Evolutionary conservation across 2,797 vertebrate species (phyloP).

Genomic region (Natrix natrix): DNA sequence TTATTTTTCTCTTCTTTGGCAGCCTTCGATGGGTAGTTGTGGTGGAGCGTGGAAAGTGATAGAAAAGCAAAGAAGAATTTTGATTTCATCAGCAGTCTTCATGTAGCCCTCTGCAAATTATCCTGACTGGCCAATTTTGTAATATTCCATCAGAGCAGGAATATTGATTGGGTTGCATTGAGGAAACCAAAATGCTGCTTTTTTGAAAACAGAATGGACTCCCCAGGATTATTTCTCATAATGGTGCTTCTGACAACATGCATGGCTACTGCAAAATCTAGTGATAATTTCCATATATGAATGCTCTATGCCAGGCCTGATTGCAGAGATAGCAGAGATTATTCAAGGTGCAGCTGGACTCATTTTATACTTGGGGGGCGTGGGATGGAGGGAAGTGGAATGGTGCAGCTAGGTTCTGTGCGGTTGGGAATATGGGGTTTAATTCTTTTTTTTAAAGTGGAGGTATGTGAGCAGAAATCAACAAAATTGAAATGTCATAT

Average conservation of each 20-base stretch:
- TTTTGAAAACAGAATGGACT: not conserved
- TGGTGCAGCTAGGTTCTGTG: not conserved
- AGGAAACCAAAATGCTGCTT: not conserved
- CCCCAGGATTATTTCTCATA: not conserved
- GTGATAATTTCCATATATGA: not conserved
- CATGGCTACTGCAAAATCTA: not conserved
- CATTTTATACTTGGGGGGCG: not conserved
- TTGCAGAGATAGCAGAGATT: not conserved
- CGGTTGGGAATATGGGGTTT: not conserved
- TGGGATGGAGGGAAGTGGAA: not conserved
- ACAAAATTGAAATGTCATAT: not conserved
- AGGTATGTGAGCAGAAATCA: not conserved
- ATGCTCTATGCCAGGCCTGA: not conserved
- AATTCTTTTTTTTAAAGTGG: not conserved
- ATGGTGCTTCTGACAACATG: not conserved
- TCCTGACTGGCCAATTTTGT: not conserved
- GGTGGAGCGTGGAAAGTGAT: not conserved
- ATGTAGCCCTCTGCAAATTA: not conserved
- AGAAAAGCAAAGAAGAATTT: not conserved
- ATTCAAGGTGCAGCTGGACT: not conserved
- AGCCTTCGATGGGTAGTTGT: not conserved
- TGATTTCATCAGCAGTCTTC: not conserved
- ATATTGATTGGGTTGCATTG: not conserved
- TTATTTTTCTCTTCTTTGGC: not conserved
- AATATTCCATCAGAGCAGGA: not conserved